phyloP scores from a whole-genome alignment of 2,113 vertebrate species.

The Chaetops frenatus region DNA sequence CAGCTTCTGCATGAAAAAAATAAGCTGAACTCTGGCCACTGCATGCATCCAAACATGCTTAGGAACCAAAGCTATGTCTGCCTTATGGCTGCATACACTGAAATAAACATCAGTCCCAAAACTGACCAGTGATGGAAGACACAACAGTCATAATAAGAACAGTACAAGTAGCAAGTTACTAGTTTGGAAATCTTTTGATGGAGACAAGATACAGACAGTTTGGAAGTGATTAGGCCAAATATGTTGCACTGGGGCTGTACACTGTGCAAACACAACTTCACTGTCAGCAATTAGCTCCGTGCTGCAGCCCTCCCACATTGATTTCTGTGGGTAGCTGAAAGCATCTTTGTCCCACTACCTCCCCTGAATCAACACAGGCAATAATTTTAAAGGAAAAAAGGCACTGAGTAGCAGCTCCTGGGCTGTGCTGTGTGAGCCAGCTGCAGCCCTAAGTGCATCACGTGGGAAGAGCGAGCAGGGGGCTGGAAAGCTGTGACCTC shows the following conservation, averaged over 20 bases:
- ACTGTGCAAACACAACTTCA: neutral
- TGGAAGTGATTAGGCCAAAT: neutral
- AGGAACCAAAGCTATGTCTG: neutral
- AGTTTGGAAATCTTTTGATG: neutral
- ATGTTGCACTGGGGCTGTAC: neutral
- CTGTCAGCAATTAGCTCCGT: neutral
- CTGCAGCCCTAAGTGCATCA: slow-evolving; percentile 19
- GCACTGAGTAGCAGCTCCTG: neutral
- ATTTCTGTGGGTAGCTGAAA: slow-evolving; percentile 15
- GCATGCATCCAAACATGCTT: neutral
- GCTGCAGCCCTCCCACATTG: neutral
- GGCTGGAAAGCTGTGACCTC: slow-evolving; percentile 39
- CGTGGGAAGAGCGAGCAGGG: neutral
- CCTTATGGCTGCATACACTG: neutral
- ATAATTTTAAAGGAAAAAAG: neutral
- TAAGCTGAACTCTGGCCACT: neutral
- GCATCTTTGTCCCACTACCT: neutral
- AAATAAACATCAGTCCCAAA: neutral
- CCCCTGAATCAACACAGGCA: neutral
- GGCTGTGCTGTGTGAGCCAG: neutral
- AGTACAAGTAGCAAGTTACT: neutral
- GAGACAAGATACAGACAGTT: neutral
- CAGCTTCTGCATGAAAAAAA: neutral
- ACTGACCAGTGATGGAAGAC: neutral
- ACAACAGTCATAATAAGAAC: neutral